Conservation (phyloP, 1,140 invertebrate species). For the Cotesia vestalis region DNA sequence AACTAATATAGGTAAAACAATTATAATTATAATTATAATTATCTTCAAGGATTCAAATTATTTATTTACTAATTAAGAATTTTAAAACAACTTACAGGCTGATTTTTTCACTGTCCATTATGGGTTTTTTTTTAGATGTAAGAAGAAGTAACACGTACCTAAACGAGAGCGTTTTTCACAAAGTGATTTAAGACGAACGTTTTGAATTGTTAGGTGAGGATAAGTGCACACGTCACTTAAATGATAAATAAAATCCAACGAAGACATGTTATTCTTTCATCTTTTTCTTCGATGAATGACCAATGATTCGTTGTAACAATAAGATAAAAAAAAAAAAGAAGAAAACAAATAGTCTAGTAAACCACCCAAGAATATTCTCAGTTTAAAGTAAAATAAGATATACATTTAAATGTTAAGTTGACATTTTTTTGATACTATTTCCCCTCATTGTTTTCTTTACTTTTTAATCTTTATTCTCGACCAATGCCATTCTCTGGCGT, state of each 20-base stretch:
- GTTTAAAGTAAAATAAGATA: background rate
- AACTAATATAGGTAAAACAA: background rate
- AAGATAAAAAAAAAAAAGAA: constrained; percentile 9
- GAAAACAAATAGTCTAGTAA: background rate
- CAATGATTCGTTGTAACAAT: background rate
- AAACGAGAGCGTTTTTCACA: background rate
- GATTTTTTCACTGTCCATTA: constrained; percentile 59
- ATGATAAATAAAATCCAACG: constrained; percentile 20
- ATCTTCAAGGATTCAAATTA: background rate
- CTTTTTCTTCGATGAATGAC: constrained; percentile 10
- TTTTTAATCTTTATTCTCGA: constrained; percentile 2
- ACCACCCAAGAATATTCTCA: background rate
- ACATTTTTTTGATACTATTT: background rate
- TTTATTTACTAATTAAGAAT: background rate
- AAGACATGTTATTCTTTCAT: background rate
- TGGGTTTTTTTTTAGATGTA: background rate
- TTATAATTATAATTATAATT: too few relatives aligned
- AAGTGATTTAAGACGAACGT: background rate
- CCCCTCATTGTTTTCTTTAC: constrained; percentile 16
- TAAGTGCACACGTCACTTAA: constrained; percentile 20
- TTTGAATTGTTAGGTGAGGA: constrained; percentile 4
- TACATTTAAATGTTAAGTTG: constrained; percentile 1
- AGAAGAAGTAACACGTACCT: background rate
- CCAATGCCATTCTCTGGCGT: background rate
- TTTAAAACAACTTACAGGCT: constrained; percentile 56